Base-by-base conservation (phyloP, 2,888 invertebrate genomes). In the Parapristionchus giblindavisi region DNA sequence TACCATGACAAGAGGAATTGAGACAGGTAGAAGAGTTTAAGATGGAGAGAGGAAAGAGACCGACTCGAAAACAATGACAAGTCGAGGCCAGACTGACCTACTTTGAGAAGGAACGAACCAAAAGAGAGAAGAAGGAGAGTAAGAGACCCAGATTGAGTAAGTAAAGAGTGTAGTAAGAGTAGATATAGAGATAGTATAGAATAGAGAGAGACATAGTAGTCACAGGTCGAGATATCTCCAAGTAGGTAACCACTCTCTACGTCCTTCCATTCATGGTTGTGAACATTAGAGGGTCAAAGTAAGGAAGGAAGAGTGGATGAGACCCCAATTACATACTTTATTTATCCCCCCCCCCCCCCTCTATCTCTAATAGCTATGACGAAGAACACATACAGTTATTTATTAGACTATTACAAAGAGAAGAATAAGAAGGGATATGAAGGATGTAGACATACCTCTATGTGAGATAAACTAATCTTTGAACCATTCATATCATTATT, bases 31-130 rank as follows among this genome's bases (percentile, higher is more conserved):
- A n/a, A n/a, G n/a, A n/a, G n/a, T n/a, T n/a, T 21, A 11, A 0
- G 38, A 61, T 3, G 1, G 61, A n/a, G 58, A 36, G 36, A 8
- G n/a, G 40, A n/a, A n/a, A n/a, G 61, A 61, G 38, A 8, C 17
- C 17, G 40, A n/a, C 24, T 32, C 4, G 61, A 70, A 70, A 70
- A 70, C 70, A 70, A 70, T 70, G 70, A 70, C 51, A 68, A 52
- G 60, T 27, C 27, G 70, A 70, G 70, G 70, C 70, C 70, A 43
- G 54, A 6, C 17, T 43, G 70, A 36, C 70, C 70, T 70, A 70
- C 70, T 70, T 70, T 38, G n/a, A 27, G 24, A 27, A 52, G 56
- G 14, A 24, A n/a, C n/a, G n/a, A n/a, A n/a, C n/a, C 14, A 56
- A 27, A 24, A 21, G 56, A 56, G 56, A 27, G 27, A 11, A 56